A percentile compares a stretch with the other conserved stretches of the same genome.
Evolutionary conservation across 2,797 vertebrate species (phyloP).

Genomic region (Bradypodion pumilum): DNA sequence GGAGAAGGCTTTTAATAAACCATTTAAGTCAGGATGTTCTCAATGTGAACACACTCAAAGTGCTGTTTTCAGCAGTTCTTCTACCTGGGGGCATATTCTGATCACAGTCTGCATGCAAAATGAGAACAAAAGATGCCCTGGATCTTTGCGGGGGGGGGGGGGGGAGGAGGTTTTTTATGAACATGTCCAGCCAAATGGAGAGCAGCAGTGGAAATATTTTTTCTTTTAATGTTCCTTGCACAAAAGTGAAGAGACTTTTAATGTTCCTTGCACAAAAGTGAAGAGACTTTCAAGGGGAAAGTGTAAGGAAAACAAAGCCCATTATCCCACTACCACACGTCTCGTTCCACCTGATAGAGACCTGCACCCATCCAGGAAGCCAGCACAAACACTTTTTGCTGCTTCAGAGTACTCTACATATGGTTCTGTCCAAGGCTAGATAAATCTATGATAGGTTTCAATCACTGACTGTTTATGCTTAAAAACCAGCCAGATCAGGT

Average conservation of each 20-base stretch:
- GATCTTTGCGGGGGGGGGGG: too few relatives aligned
- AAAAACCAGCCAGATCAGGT: too few relatives aligned
- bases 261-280: accelerated
- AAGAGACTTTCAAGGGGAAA: accelerated
- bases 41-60: constrained; percentile 48
- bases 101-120: constrained; percentile 48
- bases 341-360: neutral
- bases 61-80: constrained; percentile 63
- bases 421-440: too few relatives aligned
- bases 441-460: too few relatives aligned
- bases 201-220: constrained; percentile 11
- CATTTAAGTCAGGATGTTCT: constrained; percentile 52
- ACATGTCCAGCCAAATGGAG: constrained; percentile 9
- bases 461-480: too few relatives aligned
- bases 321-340: too few relatives aligned
- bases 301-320: neutral
- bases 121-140: constrained; percentile 40
- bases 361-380: neutral
- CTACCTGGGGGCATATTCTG: constrained; percentile 51
- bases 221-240: neutral
- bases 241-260: neutral
- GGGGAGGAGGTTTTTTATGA: constrained; percentile 32
- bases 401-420: too few relatives aligned
- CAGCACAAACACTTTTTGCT: too few relatives aligned
- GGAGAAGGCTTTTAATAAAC: constrained; percentile 63